These are phyloP conservation scores for Uloborus diversus DNA, from an alignment of 1,140 invertebrate species.

Conservation along the genomic window DNA sequence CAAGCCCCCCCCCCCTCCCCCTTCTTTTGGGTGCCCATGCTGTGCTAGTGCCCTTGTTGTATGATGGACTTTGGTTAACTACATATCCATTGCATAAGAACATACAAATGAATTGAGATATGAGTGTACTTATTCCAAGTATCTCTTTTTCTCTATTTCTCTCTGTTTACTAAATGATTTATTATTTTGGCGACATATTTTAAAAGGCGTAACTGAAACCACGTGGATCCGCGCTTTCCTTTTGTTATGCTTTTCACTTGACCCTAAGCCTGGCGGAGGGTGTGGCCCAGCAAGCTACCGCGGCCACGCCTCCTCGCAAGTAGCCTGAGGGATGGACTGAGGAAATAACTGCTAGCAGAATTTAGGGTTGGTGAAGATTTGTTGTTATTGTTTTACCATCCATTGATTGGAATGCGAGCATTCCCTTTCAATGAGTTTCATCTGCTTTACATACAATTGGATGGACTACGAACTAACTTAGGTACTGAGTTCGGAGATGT, in stretches of 20 bases:
- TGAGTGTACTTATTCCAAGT: conserved; percentile 1
- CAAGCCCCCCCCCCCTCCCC: too few relatives aligned
- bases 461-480: too few relatives aligned
- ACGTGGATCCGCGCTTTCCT: conserved; percentile 29
- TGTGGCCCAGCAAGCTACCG: conserved; percentile 31
- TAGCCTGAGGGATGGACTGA: not conserved
- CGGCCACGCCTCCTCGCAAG: conserved; percentile 17
- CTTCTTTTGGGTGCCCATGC: too few relatives aligned
- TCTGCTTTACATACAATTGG: too few relatives aligned
- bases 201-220: conserved; percentile 40
- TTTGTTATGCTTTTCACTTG: conserved; percentile 34
- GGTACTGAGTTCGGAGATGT: too few relatives aligned
- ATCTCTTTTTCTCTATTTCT: conserved; percentile 39
- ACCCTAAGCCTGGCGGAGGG: conserved; percentile 23
- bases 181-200: conserved; percentile 43
- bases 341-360: not conserved
- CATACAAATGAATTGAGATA: conserved; percentile 15
- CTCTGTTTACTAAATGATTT: conserved; percentile 35
- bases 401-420: too few relatives aligned
- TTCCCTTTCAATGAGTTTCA: too few relatives aligned
- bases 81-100: not conserved
- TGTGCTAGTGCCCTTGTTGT: too few relatives aligned
- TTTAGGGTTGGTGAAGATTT: not conserved
- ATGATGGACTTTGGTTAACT: too few relatives aligned
- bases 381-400: too few relatives aligned